Percentiles rank a stretch among this genome's conserved stretches.
These are phyloP conservation scores for Phalacrocorax brasilianus DNA, from an alignment of 2,113 vertebrate species.

Conservation along the genomic window DNA sequence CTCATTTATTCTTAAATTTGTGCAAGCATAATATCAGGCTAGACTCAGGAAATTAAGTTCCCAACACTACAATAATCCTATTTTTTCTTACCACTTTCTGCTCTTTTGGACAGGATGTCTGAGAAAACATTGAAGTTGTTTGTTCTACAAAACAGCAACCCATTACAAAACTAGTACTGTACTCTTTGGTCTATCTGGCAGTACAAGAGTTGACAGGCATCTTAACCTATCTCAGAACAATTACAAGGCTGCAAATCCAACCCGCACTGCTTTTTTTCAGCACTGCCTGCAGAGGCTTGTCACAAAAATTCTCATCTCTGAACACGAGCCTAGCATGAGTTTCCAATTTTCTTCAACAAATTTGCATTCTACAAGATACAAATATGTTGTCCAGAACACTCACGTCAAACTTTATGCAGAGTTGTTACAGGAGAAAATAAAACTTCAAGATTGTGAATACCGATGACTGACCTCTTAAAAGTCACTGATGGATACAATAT, in stretches of 20 bases:
- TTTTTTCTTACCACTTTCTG: background rate
- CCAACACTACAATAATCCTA: background rate
- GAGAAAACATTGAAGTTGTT: background rate
- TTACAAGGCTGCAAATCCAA: background rate
- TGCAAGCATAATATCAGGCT: background rate
- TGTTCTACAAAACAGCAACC: background rate
- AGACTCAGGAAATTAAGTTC: background rate
- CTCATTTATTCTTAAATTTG: background rate
- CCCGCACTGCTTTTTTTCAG: background rate
- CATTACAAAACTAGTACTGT: background rate
- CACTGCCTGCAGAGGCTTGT: background rate
- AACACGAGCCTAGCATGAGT: background rate
- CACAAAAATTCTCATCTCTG: background rate
- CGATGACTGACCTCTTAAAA: background rate
- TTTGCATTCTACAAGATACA: background rate
- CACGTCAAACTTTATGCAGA: background rate
- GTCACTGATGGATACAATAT: background rate
- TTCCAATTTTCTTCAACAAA: background rate
- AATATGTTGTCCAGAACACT: background rate
- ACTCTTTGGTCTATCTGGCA: background rate
- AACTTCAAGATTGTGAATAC: conserved; percentile 31
- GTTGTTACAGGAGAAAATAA: background rate
- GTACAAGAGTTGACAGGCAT: fast-evolving
- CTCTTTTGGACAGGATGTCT: background rate
- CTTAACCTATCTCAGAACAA: background rate